Conservation (phyloP, 2,113 vertebrate genomes). For the Glaucidium brasilianum region DNA sequence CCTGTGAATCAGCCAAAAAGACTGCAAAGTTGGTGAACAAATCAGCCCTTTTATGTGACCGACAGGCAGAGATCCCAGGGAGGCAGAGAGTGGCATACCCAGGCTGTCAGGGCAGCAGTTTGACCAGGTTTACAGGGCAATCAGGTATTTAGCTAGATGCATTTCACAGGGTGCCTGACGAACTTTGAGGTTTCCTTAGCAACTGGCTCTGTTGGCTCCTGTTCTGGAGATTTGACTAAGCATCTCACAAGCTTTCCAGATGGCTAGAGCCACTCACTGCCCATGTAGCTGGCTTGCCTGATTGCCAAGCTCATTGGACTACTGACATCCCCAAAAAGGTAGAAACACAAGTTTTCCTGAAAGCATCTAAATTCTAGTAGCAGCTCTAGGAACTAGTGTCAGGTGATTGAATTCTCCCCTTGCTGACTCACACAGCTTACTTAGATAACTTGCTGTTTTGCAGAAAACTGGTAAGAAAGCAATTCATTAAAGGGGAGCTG, state of each 20-base stretch:
- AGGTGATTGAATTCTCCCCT: background rate
- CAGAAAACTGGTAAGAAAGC: background rate
- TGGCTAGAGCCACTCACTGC: background rate
- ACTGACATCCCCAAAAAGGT: background rate
- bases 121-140: background rate
- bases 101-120: background rate
- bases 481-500: background rate
- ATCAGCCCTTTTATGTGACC: background rate
- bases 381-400: background rate
- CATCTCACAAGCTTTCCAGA: background rate
- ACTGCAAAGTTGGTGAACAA: background rate
- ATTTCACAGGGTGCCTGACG: background rate
- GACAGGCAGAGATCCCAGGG: background rate
- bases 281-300: rapidly evolving
- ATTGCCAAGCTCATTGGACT: background rate
- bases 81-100: background rate
- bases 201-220: background rate
- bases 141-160: background rate
- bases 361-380: background rate
- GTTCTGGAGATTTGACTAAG: background rate
- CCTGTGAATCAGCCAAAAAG: background rate
- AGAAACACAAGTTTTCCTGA: background rate
- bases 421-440: background rate
- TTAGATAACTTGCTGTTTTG: background rate
- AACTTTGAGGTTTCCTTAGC: background rate